Base-by-base conservation (phyloP, 2,888 invertebrate genomes). In the Yponomeuta malinellus region DNA sequence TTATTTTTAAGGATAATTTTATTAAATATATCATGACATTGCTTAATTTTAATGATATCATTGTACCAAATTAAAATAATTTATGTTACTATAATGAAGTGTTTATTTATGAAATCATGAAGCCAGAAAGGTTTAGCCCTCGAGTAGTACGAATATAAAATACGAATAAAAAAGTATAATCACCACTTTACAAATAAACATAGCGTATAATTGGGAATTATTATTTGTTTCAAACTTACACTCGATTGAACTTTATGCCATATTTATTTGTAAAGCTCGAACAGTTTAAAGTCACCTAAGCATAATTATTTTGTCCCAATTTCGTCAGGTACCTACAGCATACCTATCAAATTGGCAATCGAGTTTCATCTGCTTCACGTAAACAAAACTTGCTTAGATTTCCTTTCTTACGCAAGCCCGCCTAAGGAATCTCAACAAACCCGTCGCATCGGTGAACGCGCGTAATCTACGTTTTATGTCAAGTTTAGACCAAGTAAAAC, bases 371-470 rank as follows among this genome's bases (percentile, higher is more conserved):
- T 68, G 68, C 59, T 52, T 5, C 29, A 68, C 48, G 10, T 48
- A 48, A 68, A 15, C 68, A 48, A 48, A 67, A 68, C 68, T 48
- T 52, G 68, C 52, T 29, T 48, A 29, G 48, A 68, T 31, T 68
- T 52, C 23, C 68, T 68, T 68, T 52, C 63, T 70, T 70, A 43
- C 63, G 70, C 37, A 70, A 70, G 63, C 10, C 15, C n/a, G 15
- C 33, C 37, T 15, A n/a, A 43, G 63, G 70, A 63, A 70, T 70
- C 37, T 70, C 15, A 37, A 63, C 33, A 63, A 37, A 70, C 70
- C 37, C 10, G 63, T 48, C 37, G 15, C 9, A 15, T 43, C n/a
- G 65, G 23, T 48, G 31, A 2, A 68, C 31, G 5, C 31, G 31
- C 6, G n/a, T 5, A 10, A 29, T 64, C 10, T 10, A 6, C 2